phyloP scores from a whole-genome alignment of 2,888 invertebrate species.

The Megaustenia siamemsis region DNA sequence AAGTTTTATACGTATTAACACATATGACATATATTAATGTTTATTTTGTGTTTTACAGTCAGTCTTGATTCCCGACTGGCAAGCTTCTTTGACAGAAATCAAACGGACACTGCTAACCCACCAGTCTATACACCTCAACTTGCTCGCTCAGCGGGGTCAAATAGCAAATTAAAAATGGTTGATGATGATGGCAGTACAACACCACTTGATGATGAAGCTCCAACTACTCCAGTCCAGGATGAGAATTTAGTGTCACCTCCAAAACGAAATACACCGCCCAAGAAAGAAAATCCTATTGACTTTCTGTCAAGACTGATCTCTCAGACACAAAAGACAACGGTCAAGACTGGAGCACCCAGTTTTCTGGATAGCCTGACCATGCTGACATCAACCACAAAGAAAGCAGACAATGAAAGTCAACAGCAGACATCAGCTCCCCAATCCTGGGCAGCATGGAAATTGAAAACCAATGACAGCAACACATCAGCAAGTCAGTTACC shows the following conservation, averaged over 20 bases:
- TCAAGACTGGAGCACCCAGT: constrained; percentile 61
- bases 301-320: constrained; percentile 73
- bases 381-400: constrained; percentile 68
- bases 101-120: constrained; percentile 20
- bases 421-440: constrained; percentile 56
- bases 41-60: constrained; percentile 37
- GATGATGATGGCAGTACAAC: constrained; percentile 60
- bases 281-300: constrained; percentile 72
- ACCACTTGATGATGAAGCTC: constrained; percentile 64
- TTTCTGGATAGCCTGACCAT: constrained; percentile 72
- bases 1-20: too few species aligned
- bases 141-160: constrained; percentile 35
- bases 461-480: constrained; percentile 57
- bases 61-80: constrained; percentile 58
- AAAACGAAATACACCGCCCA: constrained; percentile 48
- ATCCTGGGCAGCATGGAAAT: constrained; percentile 73
- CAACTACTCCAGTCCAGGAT: constrained; percentile 73
- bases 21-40: background rate
- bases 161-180: constrained; percentile 48
- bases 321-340: constrained; percentile 67
- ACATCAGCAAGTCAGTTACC: constrained; percentile 42
- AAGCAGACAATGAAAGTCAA: constrained; percentile 43
- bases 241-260: constrained; percentile 61
- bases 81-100: constrained; percentile 56
- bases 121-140: constrained; percentile 55